Percentiles rank a stretch among this genome's conserved stretches.
Conservation (phyloP, 1,140 invertebrate species). For the Aphis craccivora region DNA sequence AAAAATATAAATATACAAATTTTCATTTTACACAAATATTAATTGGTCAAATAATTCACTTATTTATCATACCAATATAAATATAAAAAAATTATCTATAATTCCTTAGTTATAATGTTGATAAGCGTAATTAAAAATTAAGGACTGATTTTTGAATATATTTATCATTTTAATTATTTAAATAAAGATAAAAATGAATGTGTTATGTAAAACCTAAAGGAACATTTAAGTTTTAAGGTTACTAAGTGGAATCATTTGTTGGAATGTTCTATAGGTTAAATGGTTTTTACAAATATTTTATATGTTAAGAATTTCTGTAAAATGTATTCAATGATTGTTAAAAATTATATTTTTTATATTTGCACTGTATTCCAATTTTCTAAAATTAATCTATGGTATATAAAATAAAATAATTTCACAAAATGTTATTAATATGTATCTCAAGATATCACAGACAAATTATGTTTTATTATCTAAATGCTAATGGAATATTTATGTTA, state of each 20-base stretch:
- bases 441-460: background rate
- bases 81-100: background rate
- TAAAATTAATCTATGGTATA: slow-evolving; percentile 9
- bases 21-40: background rate
- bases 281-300: background rate
- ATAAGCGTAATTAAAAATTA: background rate
- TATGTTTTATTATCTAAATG: slow-evolving; percentile 19
- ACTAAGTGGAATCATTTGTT: background rate
- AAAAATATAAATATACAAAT: background rate
- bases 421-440: slow-evolving; percentile 8
- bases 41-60: background rate
- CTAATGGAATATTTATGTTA: background rate
- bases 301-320: background rate
- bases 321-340: slow-evolving; percentile 19
- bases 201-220: background rate
- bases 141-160: slow-evolving; percentile 11
- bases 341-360: slow-evolving; percentile 15
- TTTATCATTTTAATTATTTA: background rate
- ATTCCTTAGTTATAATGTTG: background rate
- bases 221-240: background rate
- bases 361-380: background rate
- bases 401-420: background rate
- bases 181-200: background rate
- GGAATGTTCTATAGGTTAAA: background rate
- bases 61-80: background rate